Evolutionary conservation across 64 coral and sea anemone genomes (phyloP).

Genomic region (Anthopleura sola): DNA sequence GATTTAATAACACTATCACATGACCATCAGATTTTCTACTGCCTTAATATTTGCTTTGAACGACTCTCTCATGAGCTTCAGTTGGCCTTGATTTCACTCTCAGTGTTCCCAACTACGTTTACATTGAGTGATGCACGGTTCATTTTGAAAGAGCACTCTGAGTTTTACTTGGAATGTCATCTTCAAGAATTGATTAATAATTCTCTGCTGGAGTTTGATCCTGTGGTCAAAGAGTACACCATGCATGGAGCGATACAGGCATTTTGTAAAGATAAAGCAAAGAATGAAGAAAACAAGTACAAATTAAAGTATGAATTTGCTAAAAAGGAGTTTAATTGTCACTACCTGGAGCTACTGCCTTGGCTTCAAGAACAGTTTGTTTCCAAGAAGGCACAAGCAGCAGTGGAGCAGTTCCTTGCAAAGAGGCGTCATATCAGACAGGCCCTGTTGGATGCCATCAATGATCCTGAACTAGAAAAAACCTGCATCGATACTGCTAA

Average conservation of each 20-base stretch:
- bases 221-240: constrained; percentile 52
- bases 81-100: constrained; percentile 58
- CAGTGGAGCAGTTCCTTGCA: constrained; percentile 51
- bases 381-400: constrained; percentile 27
- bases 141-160: constrained; percentile 61
- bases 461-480: constrained; percentile 55
- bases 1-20: constrained; percentile 63
- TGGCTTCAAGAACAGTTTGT: constrained; percentile 48
- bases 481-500: constrained; percentile 73
- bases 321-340: constrained; percentile 68
- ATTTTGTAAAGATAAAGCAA: constrained; percentile 56
- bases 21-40: constrained; percentile 84
- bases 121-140: constrained; percentile 53
- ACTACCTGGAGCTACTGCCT: constrained; percentile 62
- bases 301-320: constrained; percentile 38
- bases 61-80: constrained; percentile 58
- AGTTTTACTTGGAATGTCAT: constrained; percentile 55
- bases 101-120: constrained; percentile 73
- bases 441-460: constrained; percentile 51
- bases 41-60: constrained; percentile 73
- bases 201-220: constrained; percentile 79
- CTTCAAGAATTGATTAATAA: constrained; percentile 77
- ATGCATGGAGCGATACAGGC: constrained; percentile 83
- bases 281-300: constrained; percentile 30
- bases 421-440: constrained; percentile 79